Conservation (phyloP, 2,888 invertebrate species). For the Alsophila aescularia region DNA sequence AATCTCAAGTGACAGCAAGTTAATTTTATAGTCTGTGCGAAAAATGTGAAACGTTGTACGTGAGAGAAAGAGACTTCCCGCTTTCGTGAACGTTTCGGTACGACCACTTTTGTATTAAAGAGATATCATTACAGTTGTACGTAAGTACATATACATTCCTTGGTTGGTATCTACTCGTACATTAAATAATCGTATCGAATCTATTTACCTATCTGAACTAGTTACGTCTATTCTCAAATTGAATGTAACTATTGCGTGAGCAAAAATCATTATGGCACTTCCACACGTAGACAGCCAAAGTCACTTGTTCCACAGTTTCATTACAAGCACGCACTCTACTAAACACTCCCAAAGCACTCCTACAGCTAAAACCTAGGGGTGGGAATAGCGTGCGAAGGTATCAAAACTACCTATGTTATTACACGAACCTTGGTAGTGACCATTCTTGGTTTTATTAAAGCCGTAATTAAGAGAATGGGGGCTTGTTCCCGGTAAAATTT, state of each 20-base stretch:
- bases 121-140: no score
- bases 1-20: no score
- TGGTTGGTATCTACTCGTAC: no score
- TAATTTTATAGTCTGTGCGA: no score
- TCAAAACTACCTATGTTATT: slow-evolving; percentile 53
- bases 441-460: slow-evolving; percentile 28
- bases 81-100: no score
- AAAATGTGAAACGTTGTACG: no score
- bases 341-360: slow-evolving; percentile 45
- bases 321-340: slow-evolving; percentile 60
- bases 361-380: slow-evolving; percentile 20
- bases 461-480: slow-evolving; percentile 22
- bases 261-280: slow-evolving; percentile 43
- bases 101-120: no score
- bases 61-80: no score
- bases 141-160: no score
- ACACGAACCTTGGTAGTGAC: slow-evolving; percentile 42
- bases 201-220: background rate
- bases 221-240: slow-evolving; percentile 8
- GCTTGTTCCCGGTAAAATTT: slow-evolving; percentile 20
- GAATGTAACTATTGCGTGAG: slow-evolving; percentile 58
- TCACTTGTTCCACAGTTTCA: slow-evolving; percentile 57
- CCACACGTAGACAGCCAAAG: slow-evolving; percentile 44
- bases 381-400: slow-evolving; percentile 54
- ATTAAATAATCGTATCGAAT: no score